Evolutionary conservation across 2,113 vertebrate genomes (phyloP), one percentile per base, ranked within the genome.

Genomic region (Hassar affinis): DNA sequence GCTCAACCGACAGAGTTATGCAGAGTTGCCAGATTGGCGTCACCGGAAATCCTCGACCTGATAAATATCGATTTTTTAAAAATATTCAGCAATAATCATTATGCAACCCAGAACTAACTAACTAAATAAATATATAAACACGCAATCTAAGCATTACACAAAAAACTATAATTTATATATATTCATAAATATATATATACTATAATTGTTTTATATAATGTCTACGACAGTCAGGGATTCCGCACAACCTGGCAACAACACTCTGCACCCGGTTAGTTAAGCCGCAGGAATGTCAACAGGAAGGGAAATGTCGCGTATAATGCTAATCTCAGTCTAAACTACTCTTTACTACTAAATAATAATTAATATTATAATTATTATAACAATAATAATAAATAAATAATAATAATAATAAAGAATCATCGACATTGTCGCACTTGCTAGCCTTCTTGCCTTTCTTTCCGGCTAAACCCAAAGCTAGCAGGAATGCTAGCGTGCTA

Each of bases 201-300:
- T n/a, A n/a, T n/a, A n/a, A n/a, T n/a, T n/a, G n/a, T n/a, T n/a
- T n/a, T n/a, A n/a, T n/a, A n/a, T n/a, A n/a, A n/a, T n/a, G n/a
- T n/a, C n/a, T n/a, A n/a, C n/a, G n/a, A n/a, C n/a, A n/a, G n/a
- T n/a, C 4, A 6, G 68, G 42, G 45, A 27, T 75, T 54, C 0
- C 17, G 1, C 3, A 1, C 1, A 6, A 77, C 30, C 30, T 25
- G 74, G 74, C 74, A 77, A 77, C 74, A 4, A 5, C 2, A 25
- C 12, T 56, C 52, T 25, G 18, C 1, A 77, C 74, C 74, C 27
- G 33, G 52, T 77, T 77, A 77, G n/a, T 25, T 30, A 64, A 79
- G 27, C 78, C 45, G 61, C 59, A 49, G 42, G 78, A 79, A 79
- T 64, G 78, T 79, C 56, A 64, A 62, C 78, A 79, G 74, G 74